Percentiles rank a stretch among this genome's conserved stretches.
Conservation (phyloP, 2,113 vertebrate species). For the Rissa tridactyla region DNA sequence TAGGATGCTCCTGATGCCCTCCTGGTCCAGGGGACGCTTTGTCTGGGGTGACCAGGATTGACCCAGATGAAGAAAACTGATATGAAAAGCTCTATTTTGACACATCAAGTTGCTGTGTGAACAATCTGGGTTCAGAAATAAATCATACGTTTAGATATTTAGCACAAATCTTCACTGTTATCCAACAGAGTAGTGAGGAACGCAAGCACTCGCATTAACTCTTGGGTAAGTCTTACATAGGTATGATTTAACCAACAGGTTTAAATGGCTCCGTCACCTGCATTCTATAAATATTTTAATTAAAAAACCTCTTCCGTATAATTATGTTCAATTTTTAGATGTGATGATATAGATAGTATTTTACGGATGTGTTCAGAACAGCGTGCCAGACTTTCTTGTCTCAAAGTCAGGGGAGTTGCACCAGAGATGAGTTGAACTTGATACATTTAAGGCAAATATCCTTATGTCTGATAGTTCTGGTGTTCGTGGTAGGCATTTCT, state of each 20-base stretch:
- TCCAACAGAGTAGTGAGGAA: background rate
- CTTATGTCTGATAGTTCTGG: background rate
- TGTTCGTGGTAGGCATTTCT: background rate
- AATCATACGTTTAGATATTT: background rate
- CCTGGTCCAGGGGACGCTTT: background rate
- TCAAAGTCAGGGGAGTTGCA: background rate
- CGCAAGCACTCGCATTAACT: rapidly evolving
- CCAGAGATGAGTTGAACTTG: background rate
- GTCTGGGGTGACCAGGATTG: background rate
- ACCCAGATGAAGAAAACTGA: background rate
- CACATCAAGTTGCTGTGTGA: background rate
- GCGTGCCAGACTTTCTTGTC: background rate
- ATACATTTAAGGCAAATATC: background rate
- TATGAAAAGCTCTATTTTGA: background rate
- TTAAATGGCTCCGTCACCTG: background rate
- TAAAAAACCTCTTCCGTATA: background rate
- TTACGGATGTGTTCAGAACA: background rate
- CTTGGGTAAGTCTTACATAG: background rate
- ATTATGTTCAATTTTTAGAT: background rate
- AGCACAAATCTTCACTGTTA: background rate
- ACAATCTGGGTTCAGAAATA: background rate
- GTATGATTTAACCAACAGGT: background rate
- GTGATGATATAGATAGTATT: background rate
- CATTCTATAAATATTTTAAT: background rate
- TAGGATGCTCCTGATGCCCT: background rate